phyloP scores from a whole-genome alignment of 1,140 invertebrate species.

The Pseudomyrmex pallidus region DNA sequence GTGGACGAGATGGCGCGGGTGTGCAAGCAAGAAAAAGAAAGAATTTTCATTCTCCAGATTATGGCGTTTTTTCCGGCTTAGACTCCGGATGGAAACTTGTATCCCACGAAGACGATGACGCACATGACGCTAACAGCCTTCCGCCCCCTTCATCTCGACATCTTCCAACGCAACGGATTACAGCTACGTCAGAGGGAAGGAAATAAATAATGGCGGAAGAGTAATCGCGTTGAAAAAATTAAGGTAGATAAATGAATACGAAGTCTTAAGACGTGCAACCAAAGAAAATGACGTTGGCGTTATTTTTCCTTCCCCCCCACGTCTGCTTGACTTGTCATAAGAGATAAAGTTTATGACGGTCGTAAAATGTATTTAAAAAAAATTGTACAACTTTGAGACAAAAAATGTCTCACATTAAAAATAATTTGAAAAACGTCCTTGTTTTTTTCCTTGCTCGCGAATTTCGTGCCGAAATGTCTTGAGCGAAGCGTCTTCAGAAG shows the following conservation, averaged over 20 bases:
- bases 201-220: slow-evolving; percentile 40
- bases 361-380: too few relatives aligned
- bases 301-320: not conserved
- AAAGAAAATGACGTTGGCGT: not conserved
- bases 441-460: not conserved
- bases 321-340: not conserved
- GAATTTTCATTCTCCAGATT: slow-evolving; percentile 42
- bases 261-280: slow-evolving; percentile 31
- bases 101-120: slow-evolving; percentile 51
- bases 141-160: slow-evolving; percentile 52
- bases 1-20: slow-evolving; percentile 22
- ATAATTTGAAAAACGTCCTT: not conserved
- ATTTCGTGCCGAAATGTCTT: not conserved
- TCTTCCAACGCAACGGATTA: slow-evolving; percentile 39
- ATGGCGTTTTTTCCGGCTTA: slow-evolving; percentile 36
- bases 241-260: slow-evolving; percentile 33
- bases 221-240: slow-evolving; percentile 44
- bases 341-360: not conserved
- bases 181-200: slow-evolving; percentile 11
- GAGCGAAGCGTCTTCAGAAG: not conserved
- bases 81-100: slow-evolving; percentile 49
- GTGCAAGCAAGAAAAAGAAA: slow-evolving; percentile 17
- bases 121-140: slow-evolving; percentile 70
- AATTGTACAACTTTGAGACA: not conserved
- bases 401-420: not conserved